Evolutionary conservation across 2,113 vertebrate species (phyloP).

Genomic region (Eurystomus gularis): DNA sequence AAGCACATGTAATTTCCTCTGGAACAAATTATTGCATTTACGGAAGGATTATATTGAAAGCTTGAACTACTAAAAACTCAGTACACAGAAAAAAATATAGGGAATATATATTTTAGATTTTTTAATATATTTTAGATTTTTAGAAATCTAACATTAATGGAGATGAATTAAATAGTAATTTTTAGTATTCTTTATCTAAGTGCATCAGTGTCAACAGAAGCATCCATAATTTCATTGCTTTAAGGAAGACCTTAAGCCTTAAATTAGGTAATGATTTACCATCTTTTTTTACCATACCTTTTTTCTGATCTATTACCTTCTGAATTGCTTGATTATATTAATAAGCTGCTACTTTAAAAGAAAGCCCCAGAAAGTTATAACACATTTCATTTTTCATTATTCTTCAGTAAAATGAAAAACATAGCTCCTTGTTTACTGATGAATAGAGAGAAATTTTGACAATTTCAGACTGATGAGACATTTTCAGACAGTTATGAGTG

Average conservation of each 20-base stretch:
- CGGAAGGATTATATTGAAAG: not conserved
- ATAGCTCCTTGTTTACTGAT: not conserved
- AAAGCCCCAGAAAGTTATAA: not conserved
- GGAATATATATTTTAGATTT: too few relatives aligned
- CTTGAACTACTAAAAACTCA: not conserved
- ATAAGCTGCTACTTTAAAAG: not conserved
- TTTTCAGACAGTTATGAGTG: not conserved
- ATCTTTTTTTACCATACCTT: not conserved
- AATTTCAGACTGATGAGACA: not conserved
- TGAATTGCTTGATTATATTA: not conserved
- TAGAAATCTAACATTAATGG: not conserved
- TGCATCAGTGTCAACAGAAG: not conserved
- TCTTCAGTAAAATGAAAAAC: not conserved
- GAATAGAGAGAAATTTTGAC: not conserved
- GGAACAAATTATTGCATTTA: not conserved
- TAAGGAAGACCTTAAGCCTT: not conserved
- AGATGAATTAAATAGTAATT: not conserved
- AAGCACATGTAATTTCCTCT: not conserved
- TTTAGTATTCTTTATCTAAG: not conserved
- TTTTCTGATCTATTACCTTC: not conserved
- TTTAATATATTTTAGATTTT: too few relatives aligned
- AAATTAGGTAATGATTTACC: not conserved
- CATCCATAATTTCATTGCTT: not conserved
- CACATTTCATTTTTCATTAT: not conserved
- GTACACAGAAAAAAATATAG: not conserved